Conservation (phyloP, 2,113 vertebrate species). For the Raphicerus campestris region DNA sequence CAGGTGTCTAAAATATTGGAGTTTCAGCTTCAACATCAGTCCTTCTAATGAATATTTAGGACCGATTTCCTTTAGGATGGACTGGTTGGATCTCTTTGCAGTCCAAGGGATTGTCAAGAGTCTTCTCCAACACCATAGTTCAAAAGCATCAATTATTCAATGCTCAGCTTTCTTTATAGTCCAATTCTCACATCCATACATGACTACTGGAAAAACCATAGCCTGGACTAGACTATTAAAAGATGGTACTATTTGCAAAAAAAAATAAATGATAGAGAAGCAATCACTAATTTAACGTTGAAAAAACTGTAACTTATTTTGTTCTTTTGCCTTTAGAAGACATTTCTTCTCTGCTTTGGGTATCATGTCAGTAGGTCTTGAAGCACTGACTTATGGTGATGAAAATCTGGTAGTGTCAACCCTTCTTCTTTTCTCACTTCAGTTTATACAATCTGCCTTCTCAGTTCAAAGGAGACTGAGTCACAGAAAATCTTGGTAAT, state of each 20-base stretch:
- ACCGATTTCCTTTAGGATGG: neutral
- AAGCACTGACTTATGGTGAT: neutral
- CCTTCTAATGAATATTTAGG: neutral
- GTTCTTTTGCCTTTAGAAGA: neutral
- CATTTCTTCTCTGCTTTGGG: neutral
- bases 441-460: neutral
- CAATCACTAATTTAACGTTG: neutral
- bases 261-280: neutral
- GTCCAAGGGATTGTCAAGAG: neutral
- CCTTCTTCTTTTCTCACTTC: neutral
- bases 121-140: neutral
- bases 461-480: neutral
- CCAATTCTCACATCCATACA: neutral
- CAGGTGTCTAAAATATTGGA: neutral
- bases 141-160: neutral
- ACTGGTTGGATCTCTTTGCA: neutral
- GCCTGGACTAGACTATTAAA: neutral
- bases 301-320: neutral
- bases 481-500: neutral
- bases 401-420: neutral
- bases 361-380: neutral
- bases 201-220: neutral
- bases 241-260: neutral
- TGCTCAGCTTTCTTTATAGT: neutral
- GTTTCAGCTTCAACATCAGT: neutral